Base-by-base conservation (phyloP, 1,140 invertebrate species). In the Drosophila miranda region DNA sequence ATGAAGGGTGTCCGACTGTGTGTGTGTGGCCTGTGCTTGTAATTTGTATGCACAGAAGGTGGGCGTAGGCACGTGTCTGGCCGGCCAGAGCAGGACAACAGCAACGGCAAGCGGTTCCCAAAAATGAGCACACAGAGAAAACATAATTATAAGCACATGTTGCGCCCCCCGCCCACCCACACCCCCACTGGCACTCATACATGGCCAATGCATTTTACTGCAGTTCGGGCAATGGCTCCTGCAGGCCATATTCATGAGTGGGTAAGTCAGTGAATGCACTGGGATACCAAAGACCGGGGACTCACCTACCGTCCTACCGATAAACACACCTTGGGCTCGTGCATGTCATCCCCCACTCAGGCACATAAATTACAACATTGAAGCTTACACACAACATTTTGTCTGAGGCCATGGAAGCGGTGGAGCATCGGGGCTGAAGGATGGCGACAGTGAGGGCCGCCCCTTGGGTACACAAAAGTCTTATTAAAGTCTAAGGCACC, bases 131-230 rank as follows among this genome's bases (percentile, higher is more conserved):
- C 63, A 67, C 57, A 67, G 69, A 78, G 75, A 78, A 83, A 82
- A 78, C 79, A 86, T 86, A 83, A 83, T 83, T 83, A 83, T 83
- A 84, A 83, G 75, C 80, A 83, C 80, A 83, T 83, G 79, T 83
- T 83, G 79, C 80, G 44, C 41, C 43, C 52, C 30, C 6, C 53
- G 16, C 16, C 16, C 16, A 16, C 16, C 16, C 16, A 16, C 16
- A 16, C 34, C 19, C 38, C 44, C 21, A 14, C 30, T 41, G 13
- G 26, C 19, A 34, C 52, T 2, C 48, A 14, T 19, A 49, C 53
- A 50, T 30, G 49, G 42, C 28, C 45, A 66, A 60, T 48, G 66
- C 66, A 69, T 49, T 69, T 38, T 68, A 63, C 66, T 69, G 66
- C 66, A 68, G 43, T 48, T 49, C 16, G 44, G 1, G 34, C 34